A percentile compares a stretch with the other conserved stretches of the same genome.
These are phyloP conservation scores for Brassicogethes aeneus DNA, from an alignment of 2,888 invertebrate species.

Conservation along the genomic window DNA sequence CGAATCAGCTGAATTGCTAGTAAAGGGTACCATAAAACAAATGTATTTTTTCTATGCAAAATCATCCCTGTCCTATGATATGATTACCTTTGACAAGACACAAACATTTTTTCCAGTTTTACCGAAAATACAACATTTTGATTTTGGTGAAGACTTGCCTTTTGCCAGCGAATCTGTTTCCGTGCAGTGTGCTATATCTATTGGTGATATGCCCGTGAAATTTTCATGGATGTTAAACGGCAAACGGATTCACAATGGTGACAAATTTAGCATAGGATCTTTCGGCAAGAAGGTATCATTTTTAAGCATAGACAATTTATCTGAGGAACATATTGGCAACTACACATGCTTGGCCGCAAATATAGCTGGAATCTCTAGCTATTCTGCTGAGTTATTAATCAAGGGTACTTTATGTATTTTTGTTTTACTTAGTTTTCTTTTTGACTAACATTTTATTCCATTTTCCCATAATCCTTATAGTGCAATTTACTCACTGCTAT, in stretches of 20 bases:
- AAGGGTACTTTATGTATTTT: slow-evolving; percentile 39
- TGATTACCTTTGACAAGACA: too few relatives aligned
- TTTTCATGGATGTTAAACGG: slow-evolving; percentile 65
- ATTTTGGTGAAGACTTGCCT: slow-evolving; percentile 43
- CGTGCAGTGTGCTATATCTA: slow-evolving; percentile 48
- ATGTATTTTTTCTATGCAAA: too few relatives aligned
- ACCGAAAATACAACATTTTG: slow-evolving; percentile 54
- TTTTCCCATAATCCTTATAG: too few relatives aligned
- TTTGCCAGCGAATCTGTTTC: slow-evolving; percentile 42
- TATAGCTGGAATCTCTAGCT: slow-evolving; percentile 42
- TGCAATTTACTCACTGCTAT: too few relatives aligned
- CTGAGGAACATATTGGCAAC: slow-evolving; percentile 45
- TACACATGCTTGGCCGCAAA: slow-evolving; percentile 48
- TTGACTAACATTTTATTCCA: background rate
- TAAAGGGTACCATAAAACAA: slow-evolving; percentile 34
- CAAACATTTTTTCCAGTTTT: too few relatives aligned
- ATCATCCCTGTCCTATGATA: too few relatives aligned
- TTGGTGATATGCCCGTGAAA: slow-evolving; percentile 68
- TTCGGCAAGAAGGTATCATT: slow-evolving; percentile 54
- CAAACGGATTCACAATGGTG: slow-evolving; percentile 45
- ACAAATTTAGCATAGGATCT: slow-evolving; percentile 46
- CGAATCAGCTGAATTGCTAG: slow-evolving; percentile 41
- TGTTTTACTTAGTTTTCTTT: background rate
- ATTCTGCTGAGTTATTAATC: slow-evolving; percentile 44
- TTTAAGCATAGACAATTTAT: slow-evolving; percentile 47